A percentile compares a stretch with the other conserved stretches of the same genome.
phyloP scores from a whole-genome alignment of 2,888 invertebrate genomes.

The Drosophila macrospina region DNA sequence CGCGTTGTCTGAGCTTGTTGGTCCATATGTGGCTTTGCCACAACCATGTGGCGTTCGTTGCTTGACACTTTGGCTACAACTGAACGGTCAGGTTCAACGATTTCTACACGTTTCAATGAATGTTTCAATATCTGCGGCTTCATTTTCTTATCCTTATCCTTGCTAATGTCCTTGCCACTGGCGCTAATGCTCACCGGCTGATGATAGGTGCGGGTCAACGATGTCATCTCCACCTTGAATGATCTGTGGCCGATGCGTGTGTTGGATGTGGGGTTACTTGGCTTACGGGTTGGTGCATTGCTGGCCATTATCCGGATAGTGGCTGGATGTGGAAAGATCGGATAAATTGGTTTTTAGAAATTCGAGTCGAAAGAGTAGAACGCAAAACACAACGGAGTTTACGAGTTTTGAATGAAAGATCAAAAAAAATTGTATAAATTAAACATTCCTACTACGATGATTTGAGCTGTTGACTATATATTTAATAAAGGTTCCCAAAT shows the following conservation, averaged over 20 bases:
- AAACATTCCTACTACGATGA: slow-evolving; percentile 14
- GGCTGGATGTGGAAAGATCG: slow-evolving; percentile 2
- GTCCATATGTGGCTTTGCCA: slow-evolving; percentile 17
- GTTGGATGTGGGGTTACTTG: slow-evolving; percentile 20
- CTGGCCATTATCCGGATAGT: slow-evolving; percentile 30
- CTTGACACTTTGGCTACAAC: neutral
- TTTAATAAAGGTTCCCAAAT: too few species aligned
- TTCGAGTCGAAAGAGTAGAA: slow-evolving; percentile 31
- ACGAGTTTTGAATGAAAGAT: slow-evolving; percentile 5
- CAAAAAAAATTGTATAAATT: slow-evolving; percentile 9
- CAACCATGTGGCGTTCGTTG: slow-evolving; percentile 15
- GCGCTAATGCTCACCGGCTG: slow-evolving; percentile 18
- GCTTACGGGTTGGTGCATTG: slow-evolving; percentile 33
- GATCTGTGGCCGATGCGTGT: slow-evolving; percentile 31
- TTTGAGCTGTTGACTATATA: neutral
- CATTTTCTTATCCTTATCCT: slow-evolving; percentile 30
- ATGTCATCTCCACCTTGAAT: slow-evolving; percentile 32
- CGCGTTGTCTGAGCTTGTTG: neutral
- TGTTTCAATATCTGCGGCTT: slow-evolving; percentile 16
- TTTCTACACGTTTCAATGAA: slow-evolving; percentile 26
- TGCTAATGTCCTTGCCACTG: slow-evolving; percentile 38
- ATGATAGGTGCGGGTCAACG: slow-evolving; percentile 11
- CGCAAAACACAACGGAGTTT: slow-evolving; percentile 25
- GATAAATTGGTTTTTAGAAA: slow-evolving; percentile 23
- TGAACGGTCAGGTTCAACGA: slow-evolving; percentile 4